Evolutionary conservation across 2,797 vertebrate species (phyloP).

Genomic region (Champsocephalus gunnari): DNA sequence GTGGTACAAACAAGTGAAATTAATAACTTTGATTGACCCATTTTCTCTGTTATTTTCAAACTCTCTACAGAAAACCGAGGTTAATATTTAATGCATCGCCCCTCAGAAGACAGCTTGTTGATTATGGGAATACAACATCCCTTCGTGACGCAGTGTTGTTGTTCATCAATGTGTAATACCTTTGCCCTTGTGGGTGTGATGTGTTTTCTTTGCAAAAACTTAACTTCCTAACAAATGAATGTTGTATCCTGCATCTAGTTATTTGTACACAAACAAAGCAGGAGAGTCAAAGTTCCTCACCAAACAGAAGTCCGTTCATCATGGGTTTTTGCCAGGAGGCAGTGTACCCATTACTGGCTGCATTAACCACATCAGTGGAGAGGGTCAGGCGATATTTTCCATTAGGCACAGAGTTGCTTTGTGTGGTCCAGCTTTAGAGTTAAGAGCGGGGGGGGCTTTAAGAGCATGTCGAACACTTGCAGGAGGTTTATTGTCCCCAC

Average conservation of each 20-base stretch:
- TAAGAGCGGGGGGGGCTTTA: conserved; percentile 60
- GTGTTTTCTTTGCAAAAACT: background rate
- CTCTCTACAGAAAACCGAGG: conserved; percentile 8
- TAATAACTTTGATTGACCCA: background rate
- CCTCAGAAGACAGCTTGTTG: conserved; percentile 23
- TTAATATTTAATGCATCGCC: conserved; percentile 43
- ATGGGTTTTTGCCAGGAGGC: conserved; percentile 77
- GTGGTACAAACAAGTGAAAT: background rate
- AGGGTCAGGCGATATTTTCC: conserved; percentile 80
- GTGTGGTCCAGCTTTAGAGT: conserved; percentile 56
- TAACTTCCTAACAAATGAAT: conserved; percentile 11
- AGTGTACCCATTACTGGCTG: conserved; percentile 73
- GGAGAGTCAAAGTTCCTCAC: conserved; percentile 64
- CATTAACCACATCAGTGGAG: conserved; percentile 73
- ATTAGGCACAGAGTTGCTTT: conserved; percentile 73
- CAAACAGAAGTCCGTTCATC: conserved; percentile 72
- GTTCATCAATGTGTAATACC: conserved; percentile 26
- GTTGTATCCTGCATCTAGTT: background rate
- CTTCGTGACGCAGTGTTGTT: conserved; percentile 10
- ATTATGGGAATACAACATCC: conserved; percentile 9
- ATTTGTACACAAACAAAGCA: conserved; percentile 40
- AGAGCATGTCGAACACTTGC: conserved; percentile 51
- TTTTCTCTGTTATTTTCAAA: background rate
- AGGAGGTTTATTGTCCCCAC: conserved; percentile 63
- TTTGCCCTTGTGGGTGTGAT: background rate